These are phyloP conservation scores for Alligator mississippiensis DNA, from an alignment of 2,113 vertebrate species.

Conservation along the genomic window DNA sequence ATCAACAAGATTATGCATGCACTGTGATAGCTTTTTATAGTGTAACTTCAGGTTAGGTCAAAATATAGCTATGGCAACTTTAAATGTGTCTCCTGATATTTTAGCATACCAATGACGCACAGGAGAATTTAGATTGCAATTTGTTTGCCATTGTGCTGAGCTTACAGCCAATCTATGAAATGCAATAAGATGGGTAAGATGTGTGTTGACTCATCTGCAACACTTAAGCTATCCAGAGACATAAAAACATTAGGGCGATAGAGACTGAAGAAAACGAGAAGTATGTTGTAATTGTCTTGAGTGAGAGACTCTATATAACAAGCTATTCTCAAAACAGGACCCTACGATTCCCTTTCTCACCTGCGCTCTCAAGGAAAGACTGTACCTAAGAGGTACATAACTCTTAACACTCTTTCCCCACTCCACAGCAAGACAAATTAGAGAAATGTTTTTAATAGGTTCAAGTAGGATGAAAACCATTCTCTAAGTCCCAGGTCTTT, in stretches of 20 bases:
- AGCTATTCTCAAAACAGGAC: background rate
- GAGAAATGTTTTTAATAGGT: fast-evolving
- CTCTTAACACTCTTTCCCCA: background rate
- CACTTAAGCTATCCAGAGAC: background rate
- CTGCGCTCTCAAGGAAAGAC: background rate
- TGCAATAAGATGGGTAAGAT: background rate
- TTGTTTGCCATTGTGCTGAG: background rate
- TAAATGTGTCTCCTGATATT: background rate
- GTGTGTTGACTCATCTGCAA: background rate
- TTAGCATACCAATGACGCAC: background rate
- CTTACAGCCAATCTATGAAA: background rate
- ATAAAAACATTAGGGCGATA: background rate
- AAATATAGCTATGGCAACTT: background rate
- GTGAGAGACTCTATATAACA: background rate
- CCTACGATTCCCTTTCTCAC: background rate
- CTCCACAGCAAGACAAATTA: background rate
- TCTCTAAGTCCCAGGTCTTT: background rate
- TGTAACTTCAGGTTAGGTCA: background rate
- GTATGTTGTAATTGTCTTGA: background rate
- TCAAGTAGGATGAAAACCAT: background rate
- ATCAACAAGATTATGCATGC: background rate
- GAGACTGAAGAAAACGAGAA: background rate
- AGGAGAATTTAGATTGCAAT: background rate
- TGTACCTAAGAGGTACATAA: background rate
- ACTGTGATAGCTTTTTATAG: fast-evolving